A percentile compares a stretch with the other conserved stretches of the same genome.
Conservation (phyloP, 35 echinoderm and acorn worm species). For the Heliocidaris erythrogramma region DNA sequence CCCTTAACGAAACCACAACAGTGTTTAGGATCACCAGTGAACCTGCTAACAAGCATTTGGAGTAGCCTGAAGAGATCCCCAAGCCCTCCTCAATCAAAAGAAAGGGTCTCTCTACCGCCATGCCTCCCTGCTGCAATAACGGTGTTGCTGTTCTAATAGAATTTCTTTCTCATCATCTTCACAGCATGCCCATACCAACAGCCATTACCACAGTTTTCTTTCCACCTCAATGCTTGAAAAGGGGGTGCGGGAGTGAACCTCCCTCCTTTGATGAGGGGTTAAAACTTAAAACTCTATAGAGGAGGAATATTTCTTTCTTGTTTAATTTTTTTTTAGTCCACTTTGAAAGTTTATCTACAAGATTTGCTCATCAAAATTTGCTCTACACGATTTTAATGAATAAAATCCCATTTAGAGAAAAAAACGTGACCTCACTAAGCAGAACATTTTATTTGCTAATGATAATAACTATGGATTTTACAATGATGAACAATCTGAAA, state of each 20-base stretch:
- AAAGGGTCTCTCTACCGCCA: neutral
- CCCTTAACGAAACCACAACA: neutral
- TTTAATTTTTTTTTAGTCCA: no score
- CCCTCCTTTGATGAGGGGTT: conserved; percentile 5
- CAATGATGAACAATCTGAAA: no score
- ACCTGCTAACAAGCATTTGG: conserved; percentile 5
- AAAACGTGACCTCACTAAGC: no score
- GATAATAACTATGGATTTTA: no score
- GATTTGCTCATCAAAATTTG: no score
- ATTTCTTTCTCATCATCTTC: conserved; percentile 46
- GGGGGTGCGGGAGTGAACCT: neutral
- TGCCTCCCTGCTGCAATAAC: conserved; percentile 50
- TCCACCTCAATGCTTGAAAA: neutral
- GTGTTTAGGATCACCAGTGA: neutral
- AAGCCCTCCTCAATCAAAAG: conserved; percentile 9
- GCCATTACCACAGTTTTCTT: conserved; percentile 16
- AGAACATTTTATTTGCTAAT: no score
- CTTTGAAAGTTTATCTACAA: no score
- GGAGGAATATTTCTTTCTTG: neutral
- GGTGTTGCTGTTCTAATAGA: conserved; percentile 23
- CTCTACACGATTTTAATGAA: no score
- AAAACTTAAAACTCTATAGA: neutral
- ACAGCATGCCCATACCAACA: conserved; percentile 38
- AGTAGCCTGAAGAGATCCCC: neutral
- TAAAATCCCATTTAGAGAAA: no score